Base-by-base conservation (phyloP, 2,113 vertebrate genomes). In the Oenanthe oenanthe region DNA sequence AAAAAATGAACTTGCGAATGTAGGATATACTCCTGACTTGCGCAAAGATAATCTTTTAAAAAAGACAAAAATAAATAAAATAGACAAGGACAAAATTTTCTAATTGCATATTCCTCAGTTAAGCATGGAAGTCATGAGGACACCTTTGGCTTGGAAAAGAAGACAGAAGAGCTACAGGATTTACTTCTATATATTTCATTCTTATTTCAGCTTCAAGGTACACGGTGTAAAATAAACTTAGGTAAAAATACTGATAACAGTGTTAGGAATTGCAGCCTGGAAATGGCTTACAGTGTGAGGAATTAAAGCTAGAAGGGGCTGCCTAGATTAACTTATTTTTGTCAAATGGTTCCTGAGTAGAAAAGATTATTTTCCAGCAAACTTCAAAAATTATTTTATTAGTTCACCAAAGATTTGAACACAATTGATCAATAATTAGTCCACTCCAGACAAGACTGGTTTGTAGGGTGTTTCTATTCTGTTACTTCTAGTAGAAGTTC, bases 291-390 rank as follows among this genome's bases (percentile, higher is more conserved):
- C 15, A 25, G 32, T 32, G 32, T 65, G 26, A 72, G 7, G 2
- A 10, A 47, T 19, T 25, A 48, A 17, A 15, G 16, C 7, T 56
- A 47, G 53, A 51, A 72, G 18, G 3, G 6, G 0, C 0, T 75
- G 14, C 8, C 12, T 56, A 13, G 4, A 50, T 54, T 38, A 4
- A 63, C 22, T 77, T 45, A 7, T 47, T 68, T 31, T 61, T 84
- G 62, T 25, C 34, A 75, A 22, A 34, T 45, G 4, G 11, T 34
- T 11, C 60, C 38, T 36, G 28, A 77, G 57, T 29, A 81, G 31
- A 93, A 90, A 84, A 77, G 0, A 74, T 22, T 19, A 20, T 85
- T 88, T 90, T 70, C 32, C 16, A 63, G 32, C 2, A 79, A 67
- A 42, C 10, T 68, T 77, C 10, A 48, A 68, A 68, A 61, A 57